Evolutionary conservation across 92 coral and sea anemone genomes (phyloP), one percentile per base, ranked within the genome.

Genomic region (Epizoanthus stellaris): DNA sequence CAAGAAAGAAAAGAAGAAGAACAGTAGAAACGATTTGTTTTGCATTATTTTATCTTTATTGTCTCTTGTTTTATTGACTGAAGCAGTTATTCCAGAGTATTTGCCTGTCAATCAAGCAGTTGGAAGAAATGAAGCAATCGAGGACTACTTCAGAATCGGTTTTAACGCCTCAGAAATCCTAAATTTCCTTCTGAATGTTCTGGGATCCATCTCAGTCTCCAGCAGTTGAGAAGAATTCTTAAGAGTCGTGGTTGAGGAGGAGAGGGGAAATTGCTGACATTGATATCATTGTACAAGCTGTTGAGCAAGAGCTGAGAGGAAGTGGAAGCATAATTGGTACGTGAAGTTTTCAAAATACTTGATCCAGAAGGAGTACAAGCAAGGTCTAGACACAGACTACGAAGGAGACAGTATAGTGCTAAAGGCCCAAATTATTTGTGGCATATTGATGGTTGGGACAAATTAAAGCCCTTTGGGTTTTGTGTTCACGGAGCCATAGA

Each of bases 261-360:
- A 71, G 89, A 83, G 82, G 67, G 74, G 73, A 86, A 54, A 17
- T 77, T 23, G 76, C 89, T 54, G 82, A 79, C 84, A 34, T 82
- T 53, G 86, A 70, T 25, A 70, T 76, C 70, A 66, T 91, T 57
- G 85, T 64, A 67, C 80, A 57, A 40, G 80, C 70, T 65, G 85
- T 91, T 45, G 89, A 91, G 57, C 17, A 83, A 45, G 94, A 43
- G 49, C 6, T 84, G 34, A 59, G 74, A 39, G 93, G 90, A 3
- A 86, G 90, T 75, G 90, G 93, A 25, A 86, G 90, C 42, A 58
- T 81, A 34, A 73, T 90, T 38, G 90, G 90, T 83, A 75, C 90
- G 83, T 4, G 77, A 83, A 20, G 69, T 58, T 39, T 67, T 82
- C 25, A 67, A 21, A 76, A 17, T 76, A 16, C 75, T 86, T 82